phyloP scores from a whole-genome alignment of 2,797 vertebrate genomes.

The Bryconaethiops microstoma region DNA sequence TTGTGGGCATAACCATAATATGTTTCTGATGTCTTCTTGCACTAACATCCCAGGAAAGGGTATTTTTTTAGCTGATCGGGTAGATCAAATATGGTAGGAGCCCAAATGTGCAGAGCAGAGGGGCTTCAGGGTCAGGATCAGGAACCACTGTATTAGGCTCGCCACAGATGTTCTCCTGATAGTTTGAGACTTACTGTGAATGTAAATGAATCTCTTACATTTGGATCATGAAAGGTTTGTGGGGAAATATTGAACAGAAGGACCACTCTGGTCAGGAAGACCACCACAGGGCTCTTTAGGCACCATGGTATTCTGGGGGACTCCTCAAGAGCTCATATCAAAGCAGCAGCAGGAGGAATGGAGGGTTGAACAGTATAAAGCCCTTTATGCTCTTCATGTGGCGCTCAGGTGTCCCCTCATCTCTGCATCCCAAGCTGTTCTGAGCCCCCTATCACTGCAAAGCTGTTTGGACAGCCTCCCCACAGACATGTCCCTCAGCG shows the following conservation, averaged over 20 bases:
- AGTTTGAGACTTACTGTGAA: background rate
- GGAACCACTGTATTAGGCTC: no score
- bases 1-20: no score
- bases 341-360: slow-evolving; percentile 4
- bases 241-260: background rate
- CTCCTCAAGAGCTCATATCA: slow-evolving; percentile 12
- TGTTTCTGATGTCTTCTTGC: no score
- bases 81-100: no score
- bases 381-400: slow-evolving; percentile 23
- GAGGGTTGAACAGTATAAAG: slow-evolving; percentile 18
- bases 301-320: background rate
- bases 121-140: no score
- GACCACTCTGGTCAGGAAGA: background rate
- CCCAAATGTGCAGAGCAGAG: no score
- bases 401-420: background rate
- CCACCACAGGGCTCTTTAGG: background rate
- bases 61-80: no score
- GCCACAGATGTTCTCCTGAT: no score
- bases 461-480: slow-evolving; percentile 33
- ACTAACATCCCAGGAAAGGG: no score
- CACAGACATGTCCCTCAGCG: slow-evolving; percentile 36
- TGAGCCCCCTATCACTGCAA: slow-evolving; percentile 9
- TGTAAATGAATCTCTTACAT: background rate
- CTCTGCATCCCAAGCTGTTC: slow-evolving; percentile 5
- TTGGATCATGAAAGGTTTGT: slow-evolving; percentile 19